These are phyloP conservation scores for Nothocercus nigrocapillus DNA, from an alignment of 2,113 vertebrate species.

Conservation along the genomic window DNA sequence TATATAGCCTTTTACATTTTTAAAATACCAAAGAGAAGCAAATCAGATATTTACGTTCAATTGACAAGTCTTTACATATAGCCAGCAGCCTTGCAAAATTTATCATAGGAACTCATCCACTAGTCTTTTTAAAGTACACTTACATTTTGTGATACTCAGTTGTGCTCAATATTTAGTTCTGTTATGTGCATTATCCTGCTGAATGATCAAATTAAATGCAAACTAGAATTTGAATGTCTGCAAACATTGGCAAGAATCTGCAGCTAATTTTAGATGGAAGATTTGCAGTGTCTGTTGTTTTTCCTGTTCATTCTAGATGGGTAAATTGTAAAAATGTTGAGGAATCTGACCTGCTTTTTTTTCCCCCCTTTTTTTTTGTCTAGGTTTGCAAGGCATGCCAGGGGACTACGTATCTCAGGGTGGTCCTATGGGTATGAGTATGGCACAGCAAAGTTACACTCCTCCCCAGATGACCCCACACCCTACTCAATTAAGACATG, in stretches of 20 bases:
- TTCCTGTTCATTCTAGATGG: conserved; percentile 80
- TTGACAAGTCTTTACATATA: conserved; percentile 75
- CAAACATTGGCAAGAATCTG: conserved; percentile 87
- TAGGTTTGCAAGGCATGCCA: conserved; percentile 97
- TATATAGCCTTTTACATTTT: conserved; percentile 70
- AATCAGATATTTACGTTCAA: conserved; percentile 74
- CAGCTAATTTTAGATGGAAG: conserved; percentile 86
- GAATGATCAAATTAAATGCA: conserved; percentile 86
- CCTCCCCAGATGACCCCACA: conserved; percentile 93
- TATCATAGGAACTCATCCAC: conserved; percentile 78
- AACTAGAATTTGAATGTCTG: conserved; percentile 87
- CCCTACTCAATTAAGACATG: conserved; percentile 90
- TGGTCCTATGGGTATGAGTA: conserved; percentile 99
- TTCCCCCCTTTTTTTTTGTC: conserved; percentile 49
- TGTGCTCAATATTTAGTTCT: conserved; percentile 86
- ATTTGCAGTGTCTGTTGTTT: conserved; percentile 87
- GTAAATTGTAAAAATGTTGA: conserved; percentile 78
- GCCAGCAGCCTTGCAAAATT: conserved; percentile 74
- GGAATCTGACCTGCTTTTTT: conserved; percentile 80
- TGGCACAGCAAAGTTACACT: conserved; percentile 93
- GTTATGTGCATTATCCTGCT: conserved; percentile 85
- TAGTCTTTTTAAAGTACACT: conserved; percentile 80
- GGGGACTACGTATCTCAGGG: conserved; percentile 98
- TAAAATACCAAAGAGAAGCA: conserved; percentile 70
- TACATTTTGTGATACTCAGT: conserved; percentile 82